Conservation (phyloP, 2,797 vertebrate genomes). For the Eidolon dupreanum region DNA sequence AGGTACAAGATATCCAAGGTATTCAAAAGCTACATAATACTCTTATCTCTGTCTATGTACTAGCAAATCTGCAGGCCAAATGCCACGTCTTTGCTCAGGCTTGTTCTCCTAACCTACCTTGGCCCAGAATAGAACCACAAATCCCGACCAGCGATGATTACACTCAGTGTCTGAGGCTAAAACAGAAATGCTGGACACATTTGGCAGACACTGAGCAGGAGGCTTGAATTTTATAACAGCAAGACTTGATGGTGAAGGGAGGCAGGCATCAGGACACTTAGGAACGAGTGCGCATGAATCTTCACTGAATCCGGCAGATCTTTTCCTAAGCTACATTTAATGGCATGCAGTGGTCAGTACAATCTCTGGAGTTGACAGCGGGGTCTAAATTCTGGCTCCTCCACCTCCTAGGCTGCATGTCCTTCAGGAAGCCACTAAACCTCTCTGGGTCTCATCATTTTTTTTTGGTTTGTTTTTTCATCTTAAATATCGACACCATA, state of each 20-base stretch:
- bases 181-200: neutral
- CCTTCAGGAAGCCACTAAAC: neutral
- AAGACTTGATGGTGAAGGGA: neutral
- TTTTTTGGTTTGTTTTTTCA: neutral
- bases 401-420: neutral
- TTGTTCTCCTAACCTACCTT: neutral
- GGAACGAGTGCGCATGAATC: neutral
- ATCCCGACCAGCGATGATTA: neutral
- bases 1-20: neutral
- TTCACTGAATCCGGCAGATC: rapidly evolving
- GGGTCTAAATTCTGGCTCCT: neutral
- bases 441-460: neutral
- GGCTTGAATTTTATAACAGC: neutral
- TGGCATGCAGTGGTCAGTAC: rapidly evolving
- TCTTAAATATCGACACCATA: neutral
- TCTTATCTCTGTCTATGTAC: neutral
- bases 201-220: neutral
- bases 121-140: neutral
- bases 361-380: neutral
- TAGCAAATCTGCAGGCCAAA: neutral
- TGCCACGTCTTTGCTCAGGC: neutral
- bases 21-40: neutral
- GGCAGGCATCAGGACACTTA: no score
- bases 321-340: neutral
- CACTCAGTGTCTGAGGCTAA: neutral